Percentiles rank a stretch among this genome's conserved stretches.
Evolutionary conservation across 2,797 vertebrate genomes (phyloP).

Genomic region (Lacerta agilis): DNA sequence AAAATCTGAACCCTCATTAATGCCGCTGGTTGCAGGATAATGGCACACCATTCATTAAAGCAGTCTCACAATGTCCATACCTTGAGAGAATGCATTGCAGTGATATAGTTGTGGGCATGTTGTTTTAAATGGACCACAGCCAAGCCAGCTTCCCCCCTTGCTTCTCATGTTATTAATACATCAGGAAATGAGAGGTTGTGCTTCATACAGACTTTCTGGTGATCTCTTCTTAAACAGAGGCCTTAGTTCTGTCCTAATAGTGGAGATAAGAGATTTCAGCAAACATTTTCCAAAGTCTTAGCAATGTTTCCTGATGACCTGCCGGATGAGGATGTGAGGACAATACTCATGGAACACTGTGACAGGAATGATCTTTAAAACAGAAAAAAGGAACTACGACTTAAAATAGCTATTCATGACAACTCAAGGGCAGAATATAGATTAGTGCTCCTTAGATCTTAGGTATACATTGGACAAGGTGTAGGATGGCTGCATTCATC

Average conservation of each 20-base stretch:
- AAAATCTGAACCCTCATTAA: background rate
- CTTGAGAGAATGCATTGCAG: background rate
- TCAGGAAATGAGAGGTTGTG: slow-evolving; percentile 1
- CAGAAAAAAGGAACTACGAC: background rate
- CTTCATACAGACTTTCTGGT: background rate
- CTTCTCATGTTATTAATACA: background rate
- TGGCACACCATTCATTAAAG: background rate
- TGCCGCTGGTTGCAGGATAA: background rate
- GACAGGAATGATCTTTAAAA: background rate
- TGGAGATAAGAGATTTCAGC: slow-evolving; percentile 1
- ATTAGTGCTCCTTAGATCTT: background rate
- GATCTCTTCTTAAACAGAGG: background rate
- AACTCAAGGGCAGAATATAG: background rate
- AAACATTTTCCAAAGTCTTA: slow-evolving; percentile 27
- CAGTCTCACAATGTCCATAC: background rate
- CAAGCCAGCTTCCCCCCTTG: slow-evolving; percentile 12
- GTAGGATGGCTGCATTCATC: background rate
- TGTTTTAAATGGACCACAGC: slow-evolving; percentile 1
- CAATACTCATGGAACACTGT: background rate
- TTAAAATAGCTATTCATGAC: background rate
- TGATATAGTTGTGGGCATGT: too few relatives aligned
- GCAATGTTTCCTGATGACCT: slow-evolving; percentile 1
- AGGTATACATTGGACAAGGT: background rate
- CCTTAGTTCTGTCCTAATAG: background rate
- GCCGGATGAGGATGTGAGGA: slow-evolving; percentile 6